These are phyloP conservation scores for Lysandra bellargus DNA, from an alignment of 2,888 invertebrate species.

Conservation along the genomic window DNA sequence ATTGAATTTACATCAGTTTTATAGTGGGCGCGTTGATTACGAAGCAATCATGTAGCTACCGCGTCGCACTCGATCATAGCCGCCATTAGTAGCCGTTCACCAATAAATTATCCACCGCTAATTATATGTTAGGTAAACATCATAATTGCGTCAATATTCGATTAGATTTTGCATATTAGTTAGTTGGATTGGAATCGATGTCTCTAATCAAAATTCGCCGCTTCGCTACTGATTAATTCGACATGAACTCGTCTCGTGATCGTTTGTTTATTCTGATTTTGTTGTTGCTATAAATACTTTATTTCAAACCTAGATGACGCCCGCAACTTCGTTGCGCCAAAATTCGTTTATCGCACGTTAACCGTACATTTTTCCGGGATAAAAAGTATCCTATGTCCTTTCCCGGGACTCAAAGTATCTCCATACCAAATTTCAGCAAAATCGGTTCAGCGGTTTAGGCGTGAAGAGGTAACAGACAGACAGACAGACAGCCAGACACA, in stretches of 20 bases:
- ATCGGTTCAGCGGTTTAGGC: too few species aligned
- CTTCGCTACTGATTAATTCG: slow-evolving; percentile 13
- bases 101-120: slow-evolving; percentile 15
- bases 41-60: slow-evolving; percentile 18
- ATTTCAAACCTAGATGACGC: too few species aligned
- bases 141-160: slow-evolving; percentile 27
- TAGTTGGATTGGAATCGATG: not conserved
- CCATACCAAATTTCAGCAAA: too few species aligned
- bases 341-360: too few species aligned
- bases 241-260: slow-evolving; percentile 9
- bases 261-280: slow-evolving; percentile 4
- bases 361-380: too few species aligned
- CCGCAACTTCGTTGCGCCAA: too few species aligned
- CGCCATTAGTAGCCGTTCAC: slow-evolving; percentile 13
- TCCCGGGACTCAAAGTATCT: too few species aligned
- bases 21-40: slow-evolving; percentile 16
- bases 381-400: too few species aligned
- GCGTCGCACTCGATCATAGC: slow-evolving; percentile 9
- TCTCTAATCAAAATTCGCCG: slow-evolving; percentile 20
- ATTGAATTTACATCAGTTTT: slow-evolving; percentile 15
- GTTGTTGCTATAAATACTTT: not conserved
- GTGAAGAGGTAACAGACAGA: too few species aligned
- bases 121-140: slow-evolving; percentile 30
- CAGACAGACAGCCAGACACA: too few species aligned
- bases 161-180: slow-evolving; percentile 25